Evolutionary conservation across 2,888 invertebrate species (phyloP).

Genomic region (Tetrapedia diversipes): DNA sequence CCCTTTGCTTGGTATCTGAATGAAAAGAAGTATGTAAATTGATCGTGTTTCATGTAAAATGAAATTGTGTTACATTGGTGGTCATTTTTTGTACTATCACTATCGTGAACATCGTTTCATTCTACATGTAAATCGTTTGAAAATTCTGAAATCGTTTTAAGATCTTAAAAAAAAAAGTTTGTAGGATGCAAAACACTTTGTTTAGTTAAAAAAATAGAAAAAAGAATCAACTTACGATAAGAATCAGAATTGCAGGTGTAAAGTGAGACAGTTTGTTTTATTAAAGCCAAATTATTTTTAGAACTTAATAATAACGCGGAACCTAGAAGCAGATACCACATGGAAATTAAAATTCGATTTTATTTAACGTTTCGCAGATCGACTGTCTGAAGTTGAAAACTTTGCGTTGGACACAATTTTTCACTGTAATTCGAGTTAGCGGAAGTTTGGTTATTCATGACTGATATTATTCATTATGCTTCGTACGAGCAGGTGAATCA

Average conservation of each 20-base stretch:
- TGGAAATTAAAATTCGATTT: neutral
- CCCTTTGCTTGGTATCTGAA: constrained; percentile 10
- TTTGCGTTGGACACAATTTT: neutral
- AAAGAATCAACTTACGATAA: neutral
- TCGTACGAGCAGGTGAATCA: neutral
- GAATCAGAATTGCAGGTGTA: neutral
- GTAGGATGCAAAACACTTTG: neutral
- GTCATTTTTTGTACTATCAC: no score
- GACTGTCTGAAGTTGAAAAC: neutral
- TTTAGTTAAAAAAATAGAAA: neutral
- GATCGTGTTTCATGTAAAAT: neutral
- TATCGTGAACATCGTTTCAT: no score
- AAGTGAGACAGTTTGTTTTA: constrained; percentile 2
- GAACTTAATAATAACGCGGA: neutral
- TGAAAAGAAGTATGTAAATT: neutral
- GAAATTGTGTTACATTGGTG: no score
- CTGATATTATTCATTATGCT: constrained; percentile 7
- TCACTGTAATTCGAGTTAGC: neutral
- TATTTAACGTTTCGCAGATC: neutral
- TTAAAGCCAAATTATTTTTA: neutral
- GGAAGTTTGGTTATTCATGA: constrained; percentile 1
- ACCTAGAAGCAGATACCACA: neutral
- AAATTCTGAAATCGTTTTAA: no score
- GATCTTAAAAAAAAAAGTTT: no score
- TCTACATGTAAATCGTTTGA: no score